A percentile compares a stretch with the other conserved stretches of the same genome.
Conservation (phyloP, 2,113 vertebrate genomes). For the Crocuta crocuta region DNA sequence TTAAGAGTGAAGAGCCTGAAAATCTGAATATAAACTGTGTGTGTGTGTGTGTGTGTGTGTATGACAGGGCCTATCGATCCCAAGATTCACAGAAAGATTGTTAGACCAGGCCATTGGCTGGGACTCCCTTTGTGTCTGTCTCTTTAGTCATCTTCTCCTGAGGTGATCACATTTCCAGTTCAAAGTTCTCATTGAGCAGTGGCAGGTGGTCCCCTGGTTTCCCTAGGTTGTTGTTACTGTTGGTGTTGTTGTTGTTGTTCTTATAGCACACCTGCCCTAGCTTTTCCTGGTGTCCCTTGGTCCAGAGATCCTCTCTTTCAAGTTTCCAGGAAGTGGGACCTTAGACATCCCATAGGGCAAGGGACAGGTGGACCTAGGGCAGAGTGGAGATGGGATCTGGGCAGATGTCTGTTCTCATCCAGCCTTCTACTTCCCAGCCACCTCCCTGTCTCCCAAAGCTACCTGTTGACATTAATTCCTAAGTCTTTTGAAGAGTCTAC, state of each 20-base stretch:
- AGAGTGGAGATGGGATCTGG: neutral
- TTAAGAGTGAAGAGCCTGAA: neutral
- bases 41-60: neutral
- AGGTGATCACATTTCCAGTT: neutral
- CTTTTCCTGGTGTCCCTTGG: neutral
- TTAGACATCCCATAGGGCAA: fast-evolving
- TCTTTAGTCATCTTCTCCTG: neutral
- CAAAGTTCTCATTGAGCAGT: neutral
- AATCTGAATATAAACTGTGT: neutral
- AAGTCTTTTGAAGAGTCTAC: neutral
- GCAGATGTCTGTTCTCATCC: neutral
- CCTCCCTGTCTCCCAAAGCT: too few species aligned
- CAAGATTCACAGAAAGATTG: neutral
- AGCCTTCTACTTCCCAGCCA: neutral
- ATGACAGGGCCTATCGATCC: neutral
- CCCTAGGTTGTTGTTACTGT: neutral
- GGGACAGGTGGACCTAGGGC: neutral
- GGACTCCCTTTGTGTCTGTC: neutral
- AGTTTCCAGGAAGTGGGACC: neutral
- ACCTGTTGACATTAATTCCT: neutral
- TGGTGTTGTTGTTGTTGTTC: neutral
- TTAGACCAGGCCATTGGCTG: neutral
- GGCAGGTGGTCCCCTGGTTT: neutral
- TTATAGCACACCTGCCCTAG: neutral
- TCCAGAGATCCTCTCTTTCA: neutral